These are phyloP conservation scores for Crotophaga sulcirostris DNA, from an alignment of 2,113 vertebrate genomes.

Conservation along the genomic window DNA sequence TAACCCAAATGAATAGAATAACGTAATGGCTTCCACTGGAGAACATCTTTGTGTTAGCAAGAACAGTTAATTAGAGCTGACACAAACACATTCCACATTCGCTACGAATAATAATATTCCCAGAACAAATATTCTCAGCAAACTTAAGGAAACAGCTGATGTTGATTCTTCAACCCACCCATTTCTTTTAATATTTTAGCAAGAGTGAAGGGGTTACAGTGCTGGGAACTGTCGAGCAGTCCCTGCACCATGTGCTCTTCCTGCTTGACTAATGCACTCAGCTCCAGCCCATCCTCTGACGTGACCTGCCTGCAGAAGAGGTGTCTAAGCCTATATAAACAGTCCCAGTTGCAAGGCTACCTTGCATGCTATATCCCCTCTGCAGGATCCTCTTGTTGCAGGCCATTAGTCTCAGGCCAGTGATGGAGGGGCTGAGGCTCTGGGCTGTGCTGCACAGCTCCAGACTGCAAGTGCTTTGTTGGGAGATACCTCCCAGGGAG, in stretches of 20 bases:
- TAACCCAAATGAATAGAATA: conserved; percentile 24
- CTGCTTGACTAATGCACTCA: neutral
- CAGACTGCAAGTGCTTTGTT: neutral
- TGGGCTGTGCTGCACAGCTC: neutral
- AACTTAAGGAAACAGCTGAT: neutral
- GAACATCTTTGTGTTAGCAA: neutral
- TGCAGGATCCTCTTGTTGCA: neutral
- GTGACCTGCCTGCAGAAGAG: neutral
- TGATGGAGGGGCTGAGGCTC: neutral
- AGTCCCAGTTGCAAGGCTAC: neutral
- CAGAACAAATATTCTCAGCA: neutral
- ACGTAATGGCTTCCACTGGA: neutral
- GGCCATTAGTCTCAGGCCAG: neutral
- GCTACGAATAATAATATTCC: neutral
- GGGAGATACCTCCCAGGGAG: neutral
- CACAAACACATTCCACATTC: neutral
- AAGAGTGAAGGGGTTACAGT: neutral
- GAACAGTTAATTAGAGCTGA: conserved; percentile 30
- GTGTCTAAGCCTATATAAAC: neutral
- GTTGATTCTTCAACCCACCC: neutral
- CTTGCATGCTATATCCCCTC: fast-evolving
- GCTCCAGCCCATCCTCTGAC: neutral
- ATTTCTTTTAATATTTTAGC: neutral
- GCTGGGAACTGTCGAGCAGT: neutral
- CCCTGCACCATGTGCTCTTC: neutral